phyloP scores from a whole-genome alignment of 2,113 vertebrate genomes.

The Chamaetylas fuelleborni region DNA sequence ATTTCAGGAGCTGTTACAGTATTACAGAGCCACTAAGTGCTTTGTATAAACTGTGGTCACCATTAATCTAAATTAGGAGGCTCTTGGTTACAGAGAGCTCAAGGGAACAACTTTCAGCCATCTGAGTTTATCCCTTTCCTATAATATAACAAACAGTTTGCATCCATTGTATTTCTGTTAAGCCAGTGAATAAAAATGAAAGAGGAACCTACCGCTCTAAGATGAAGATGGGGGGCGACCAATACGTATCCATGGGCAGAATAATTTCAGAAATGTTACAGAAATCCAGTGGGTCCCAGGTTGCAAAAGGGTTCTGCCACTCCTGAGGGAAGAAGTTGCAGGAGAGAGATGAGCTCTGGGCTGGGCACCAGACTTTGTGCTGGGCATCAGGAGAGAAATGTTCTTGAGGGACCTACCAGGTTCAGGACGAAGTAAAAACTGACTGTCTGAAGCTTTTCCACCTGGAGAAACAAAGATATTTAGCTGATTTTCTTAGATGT shows the following conservation, averaged over 20 bases:
- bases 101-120: neutral
- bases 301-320: constrained; percentile 51
- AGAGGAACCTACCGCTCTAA: constrained; percentile 41
- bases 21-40: neutral
- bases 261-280: constrained; percentile 51
- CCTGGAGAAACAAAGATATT: constrained; percentile 15
- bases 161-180: neutral
- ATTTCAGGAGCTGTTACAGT: neutral
- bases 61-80: neutral
- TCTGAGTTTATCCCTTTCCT: neutral
- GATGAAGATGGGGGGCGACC: constrained; percentile 42
- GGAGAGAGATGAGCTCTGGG: neutral
- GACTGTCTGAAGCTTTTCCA: constrained; percentile 62
- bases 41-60: neutral
- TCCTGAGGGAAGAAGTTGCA: constrained; percentile 3
- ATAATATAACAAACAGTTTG: neutral
- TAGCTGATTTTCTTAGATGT: neutral
- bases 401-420: constrained; percentile 16
- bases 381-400: neutral
- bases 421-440: constrained; percentile 42
- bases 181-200: neutral
- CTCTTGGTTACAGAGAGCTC: neutral
- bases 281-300: constrained; percentile 56
- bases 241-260: constrained; percentile 21
- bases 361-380: neutral